Percentiles rank a stretch among this genome's conserved stretches.
phyloP scores from a whole-genome alignment of 2,888 invertebrate genomes.

The Chouioia cunea region DNA sequence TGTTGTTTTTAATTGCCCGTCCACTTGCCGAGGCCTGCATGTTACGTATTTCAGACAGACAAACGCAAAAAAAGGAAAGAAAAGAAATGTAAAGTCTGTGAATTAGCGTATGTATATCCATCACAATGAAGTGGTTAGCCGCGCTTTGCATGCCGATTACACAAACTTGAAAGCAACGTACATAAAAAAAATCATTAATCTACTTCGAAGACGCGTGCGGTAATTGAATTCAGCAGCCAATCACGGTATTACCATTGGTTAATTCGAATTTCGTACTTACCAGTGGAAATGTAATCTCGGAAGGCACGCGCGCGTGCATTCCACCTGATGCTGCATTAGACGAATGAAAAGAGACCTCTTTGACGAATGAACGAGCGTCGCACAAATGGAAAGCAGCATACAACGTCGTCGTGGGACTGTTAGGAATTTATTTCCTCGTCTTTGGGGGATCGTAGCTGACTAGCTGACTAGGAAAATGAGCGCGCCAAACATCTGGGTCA shows the following conservation, averaged over 20 bases:
- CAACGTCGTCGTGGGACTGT: constrained; percentile 36
- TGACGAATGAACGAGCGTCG: constrained; percentile 44
- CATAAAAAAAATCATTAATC: constrained; percentile 45
- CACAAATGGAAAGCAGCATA: constrained; percentile 30
- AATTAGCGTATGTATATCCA: constrained; percentile 27
- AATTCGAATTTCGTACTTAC: constrained; percentile 47
- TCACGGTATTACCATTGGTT: constrained; percentile 39
- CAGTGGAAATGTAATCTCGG: constrained; percentile 38
- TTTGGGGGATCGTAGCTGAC: background rate
- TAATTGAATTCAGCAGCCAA: constrained; percentile 46
- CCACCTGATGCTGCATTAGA: constrained; percentile 16
- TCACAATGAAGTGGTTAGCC: constrained; percentile 38
- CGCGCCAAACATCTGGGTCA: constrained; percentile 32
- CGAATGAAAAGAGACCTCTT: constrained; percentile 8
- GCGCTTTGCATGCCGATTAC: constrained; percentile 1
- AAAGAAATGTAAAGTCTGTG: background rate
- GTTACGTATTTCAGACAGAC: constrained; percentile 1
- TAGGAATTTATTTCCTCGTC: constrained; percentile 11
- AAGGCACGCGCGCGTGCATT: constrained; percentile 33
- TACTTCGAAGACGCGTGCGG: constrained; percentile 25
- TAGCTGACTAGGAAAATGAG: constrained; percentile 33
- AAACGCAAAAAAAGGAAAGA: background rate
- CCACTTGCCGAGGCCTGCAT: background rate
- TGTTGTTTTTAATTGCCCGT: constrained; percentile 23
- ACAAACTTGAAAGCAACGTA: constrained; percentile 29